A percentile compares a stretch with the other conserved stretches of the same genome.
Conservation (phyloP, 2,113 vertebrate genomes). For the Physeter macrocephalus region DNA sequence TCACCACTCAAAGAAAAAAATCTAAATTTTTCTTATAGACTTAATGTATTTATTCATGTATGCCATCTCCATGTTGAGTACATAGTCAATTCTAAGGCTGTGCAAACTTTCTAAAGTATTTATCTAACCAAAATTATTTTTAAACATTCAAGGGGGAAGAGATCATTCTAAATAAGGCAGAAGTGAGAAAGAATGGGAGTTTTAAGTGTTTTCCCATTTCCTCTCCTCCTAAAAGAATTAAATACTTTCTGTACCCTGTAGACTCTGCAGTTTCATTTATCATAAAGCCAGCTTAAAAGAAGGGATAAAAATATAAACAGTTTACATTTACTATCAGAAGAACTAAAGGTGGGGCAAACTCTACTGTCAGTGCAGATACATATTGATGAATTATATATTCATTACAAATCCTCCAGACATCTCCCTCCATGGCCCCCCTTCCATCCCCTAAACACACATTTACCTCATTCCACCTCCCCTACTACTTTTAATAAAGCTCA, state of each 20-base stretch:
- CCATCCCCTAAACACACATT: neutral
- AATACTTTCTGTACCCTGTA: conserved; percentile 12
- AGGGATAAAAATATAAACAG: neutral
- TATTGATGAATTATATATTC: conserved; percentile 63
- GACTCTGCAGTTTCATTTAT: conserved; percentile 33
- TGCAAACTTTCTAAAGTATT: conserved; percentile 45
- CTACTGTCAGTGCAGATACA: neutral
- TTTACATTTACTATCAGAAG: conserved; percentile 8
- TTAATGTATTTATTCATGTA: neutral
- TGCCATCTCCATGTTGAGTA: neutral
- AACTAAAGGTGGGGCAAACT: neutral
- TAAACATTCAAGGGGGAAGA: neutral
- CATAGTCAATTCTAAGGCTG: conserved; percentile 19
- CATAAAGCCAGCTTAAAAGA: conserved; percentile 23
- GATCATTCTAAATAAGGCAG: conserved; percentile 20
- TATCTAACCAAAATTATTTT: neutral
- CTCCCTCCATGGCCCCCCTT: neutral
- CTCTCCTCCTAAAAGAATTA: neutral
- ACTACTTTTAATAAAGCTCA: conserved; percentile 41
- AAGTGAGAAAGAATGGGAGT: neutral
- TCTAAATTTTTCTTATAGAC: neutral
- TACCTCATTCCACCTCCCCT: neutral
- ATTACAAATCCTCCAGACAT: conserved; percentile 47
- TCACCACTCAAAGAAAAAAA: conserved; percentile 10
- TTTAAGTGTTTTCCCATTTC: neutral